These are phyloP conservation scores for Nilaparvata lugens DNA, from an alignment of 1,140 invertebrate species.

Conservation along the genomic window DNA sequence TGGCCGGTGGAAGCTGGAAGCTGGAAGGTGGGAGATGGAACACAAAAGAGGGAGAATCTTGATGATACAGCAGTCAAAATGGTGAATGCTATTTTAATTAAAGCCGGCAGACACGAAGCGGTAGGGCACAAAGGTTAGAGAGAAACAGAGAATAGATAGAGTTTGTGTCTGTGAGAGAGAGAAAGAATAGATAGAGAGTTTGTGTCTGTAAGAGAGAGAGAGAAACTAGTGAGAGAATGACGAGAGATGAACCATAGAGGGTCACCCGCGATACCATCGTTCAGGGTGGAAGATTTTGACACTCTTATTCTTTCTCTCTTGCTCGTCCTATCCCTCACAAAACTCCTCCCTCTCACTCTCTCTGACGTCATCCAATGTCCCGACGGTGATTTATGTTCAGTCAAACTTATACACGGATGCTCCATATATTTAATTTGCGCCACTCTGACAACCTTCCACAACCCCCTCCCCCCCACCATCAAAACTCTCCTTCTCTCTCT, in stretches of 20 bases:
- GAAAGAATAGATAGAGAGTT: no score
- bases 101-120: background rate
- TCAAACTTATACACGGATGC: slow-evolving; percentile 17
- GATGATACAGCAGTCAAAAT: slow-evolving; percentile 6
- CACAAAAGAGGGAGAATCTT: background rate
- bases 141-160: background rate
- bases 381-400: slow-evolving; percentile 13
- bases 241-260: no score
- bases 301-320: no score
- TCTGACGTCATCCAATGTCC: background rate
- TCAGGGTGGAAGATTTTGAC: no score
- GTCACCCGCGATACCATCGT: no score
- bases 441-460: slow-evolving; percentile 5
- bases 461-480: background rate
- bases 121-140: background rate
- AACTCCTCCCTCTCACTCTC: no score
- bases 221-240: no score
- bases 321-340: no score
- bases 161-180: no score
- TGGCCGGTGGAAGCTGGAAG: no score
- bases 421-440: slow-evolving; percentile 18
- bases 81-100: slow-evolving; percentile 6
- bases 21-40: no score
- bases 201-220: no score
- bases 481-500: background rate